Base-by-base conservation (phyloP, 2,888 invertebrate genomes). In the Muschampia plurimacula region DNA sequence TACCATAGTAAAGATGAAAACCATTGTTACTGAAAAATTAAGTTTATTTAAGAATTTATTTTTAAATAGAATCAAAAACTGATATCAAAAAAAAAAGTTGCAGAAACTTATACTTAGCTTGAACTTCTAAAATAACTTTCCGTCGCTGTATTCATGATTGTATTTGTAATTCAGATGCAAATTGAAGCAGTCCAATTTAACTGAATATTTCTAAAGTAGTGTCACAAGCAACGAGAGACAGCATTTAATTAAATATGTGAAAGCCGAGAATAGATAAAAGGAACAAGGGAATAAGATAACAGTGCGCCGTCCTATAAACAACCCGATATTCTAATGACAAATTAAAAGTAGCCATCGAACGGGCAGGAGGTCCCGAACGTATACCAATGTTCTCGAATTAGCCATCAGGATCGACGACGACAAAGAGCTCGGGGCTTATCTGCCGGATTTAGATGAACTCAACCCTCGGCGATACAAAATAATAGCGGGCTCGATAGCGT, bases 401-500 rank as follows among this genome's bases (percentile, higher is more conserved):
- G 93, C 91, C 85, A 92, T 93, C 89, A 86, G 83, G 80, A 82
- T 83, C 81, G 84, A 84, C 84, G 86, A 79, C 89, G 89, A 93
- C 93, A 93, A 93, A 91, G 92, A 91, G 89, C 87, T 84, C 81
- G 81, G 82, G 82, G 90, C 93, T 93, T 93, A 93, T 93, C 93
- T 86, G 82, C 77, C 84, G 89, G 93, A 92, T 93, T 93, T 93
- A 91, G 93, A 93, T 93, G 92, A 92, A 91, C 90, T 88, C 88
- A 88, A 90, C 93, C 93, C 93, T 88, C 89, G 85, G 85, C 89
- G 91, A 89, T 93, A 91, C 90, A 91, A 91, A 92, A 93, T 93
- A 93, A 93, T 93, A 92, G 93, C 88, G 81, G 85, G 88, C 89
- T 90, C 91, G 92, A 93, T 93, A 92, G 87, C 93, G 91, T 89